These are phyloP conservation scores for Pseudochirops corinnae DNA, from an alignment of 2,797 vertebrate genomes.

Conservation along the genomic window DNA sequence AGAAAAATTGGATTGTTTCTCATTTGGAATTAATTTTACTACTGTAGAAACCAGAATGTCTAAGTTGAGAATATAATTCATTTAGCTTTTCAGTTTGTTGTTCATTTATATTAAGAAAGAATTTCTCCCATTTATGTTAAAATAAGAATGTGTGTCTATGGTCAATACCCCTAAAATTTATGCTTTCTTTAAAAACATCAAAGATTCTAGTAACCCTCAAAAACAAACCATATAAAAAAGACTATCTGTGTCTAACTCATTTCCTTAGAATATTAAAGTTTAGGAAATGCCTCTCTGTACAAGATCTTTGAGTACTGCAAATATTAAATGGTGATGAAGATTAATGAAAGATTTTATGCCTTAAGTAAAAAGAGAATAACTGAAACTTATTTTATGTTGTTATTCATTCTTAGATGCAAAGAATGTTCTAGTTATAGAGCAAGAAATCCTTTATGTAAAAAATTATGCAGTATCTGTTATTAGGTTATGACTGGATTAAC, in stretches of 20 bases:
- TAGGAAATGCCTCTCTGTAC: not conserved
- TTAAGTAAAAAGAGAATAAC: slow-evolving; percentile 45
- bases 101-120: slow-evolving; percentile 17
- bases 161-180: not conserved
- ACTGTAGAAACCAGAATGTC: not conserved
- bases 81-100: slow-evolving; percentile 35
- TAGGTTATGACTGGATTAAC: slow-evolving; percentile 20
- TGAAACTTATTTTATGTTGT: slow-evolving; percentile 15
- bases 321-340: slow-evolving; percentile 34
- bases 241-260: not conserved
- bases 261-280: slow-evolving; percentile 17
- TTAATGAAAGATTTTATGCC: slow-evolving; percentile 5
- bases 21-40: slow-evolving; percentile 41
- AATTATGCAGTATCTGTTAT: slow-evolving; percentile 25
- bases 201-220: not conserved
- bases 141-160: not conserved
- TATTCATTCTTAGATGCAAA: slow-evolving; percentile 43
- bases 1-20: slow-evolving; percentile 32
- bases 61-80: slow-evolving; percentile 28
- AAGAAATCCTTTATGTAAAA: slow-evolving; percentile 29
- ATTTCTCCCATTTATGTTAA: slow-evolving; percentile 46
- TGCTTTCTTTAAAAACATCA: slow-evolving; percentile 14
- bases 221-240: slow-evolving; percentile 11
- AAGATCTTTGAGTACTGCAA: not conserved
- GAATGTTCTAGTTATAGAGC: slow-evolving; percentile 1